A percentile compares a stretch with the other conserved stretches of the same genome.
Conservation (phyloP, 2,888 invertebrate species). For the Drosophila koepferae region DNA sequence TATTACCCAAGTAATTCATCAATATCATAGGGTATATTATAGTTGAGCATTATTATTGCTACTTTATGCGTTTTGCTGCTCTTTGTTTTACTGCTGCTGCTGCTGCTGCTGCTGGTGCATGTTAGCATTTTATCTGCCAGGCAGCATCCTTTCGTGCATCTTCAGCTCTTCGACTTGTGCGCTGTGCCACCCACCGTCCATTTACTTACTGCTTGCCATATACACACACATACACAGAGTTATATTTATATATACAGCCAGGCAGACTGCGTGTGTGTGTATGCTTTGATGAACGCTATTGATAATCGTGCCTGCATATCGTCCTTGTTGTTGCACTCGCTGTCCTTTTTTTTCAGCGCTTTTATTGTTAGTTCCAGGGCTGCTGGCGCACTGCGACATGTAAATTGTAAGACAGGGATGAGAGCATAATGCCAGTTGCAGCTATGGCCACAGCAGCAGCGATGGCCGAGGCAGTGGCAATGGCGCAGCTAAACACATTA, state of each 20-base stretch:
- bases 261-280: slow-evolving; percentile 1
- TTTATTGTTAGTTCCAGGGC: slow-evolving; percentile 43
- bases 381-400: slow-evolving; percentile 47
- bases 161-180: slow-evolving; percentile 20
- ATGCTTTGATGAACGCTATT: slow-evolving; percentile 64
- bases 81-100: slow-evolving; percentile 1
- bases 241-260: background rate
- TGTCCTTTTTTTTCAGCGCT: slow-evolving; percentile 30
- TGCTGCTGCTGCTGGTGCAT: slow-evolving; percentile 10
- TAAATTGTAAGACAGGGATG: slow-evolving; percentile 23
- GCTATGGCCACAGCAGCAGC: slow-evolving; percentile 1
- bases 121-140: slow-evolving; percentile 42
- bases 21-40: slow-evolving; percentile 17
- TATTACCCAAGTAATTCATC: too few relatives aligned
- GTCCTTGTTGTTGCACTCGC: slow-evolving; percentile 29
- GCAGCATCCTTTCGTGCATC: slow-evolving; percentile 38
- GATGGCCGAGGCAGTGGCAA: background rate
- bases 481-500: slow-evolving; percentile 42
- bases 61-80: slow-evolving; percentile 1
- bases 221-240: background rate
- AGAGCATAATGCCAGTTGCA: slow-evolving; percentile 26
- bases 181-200: slow-evolving; percentile 16
- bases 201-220: slow-evolving; percentile 22
- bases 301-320: slow-evolving; percentile 57
- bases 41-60: background rate